Evolutionary conservation across 37 sponge, comb jelly and placozoan genomes (phyloP).

Genomic region (Oscarella lobularis): DNA sequence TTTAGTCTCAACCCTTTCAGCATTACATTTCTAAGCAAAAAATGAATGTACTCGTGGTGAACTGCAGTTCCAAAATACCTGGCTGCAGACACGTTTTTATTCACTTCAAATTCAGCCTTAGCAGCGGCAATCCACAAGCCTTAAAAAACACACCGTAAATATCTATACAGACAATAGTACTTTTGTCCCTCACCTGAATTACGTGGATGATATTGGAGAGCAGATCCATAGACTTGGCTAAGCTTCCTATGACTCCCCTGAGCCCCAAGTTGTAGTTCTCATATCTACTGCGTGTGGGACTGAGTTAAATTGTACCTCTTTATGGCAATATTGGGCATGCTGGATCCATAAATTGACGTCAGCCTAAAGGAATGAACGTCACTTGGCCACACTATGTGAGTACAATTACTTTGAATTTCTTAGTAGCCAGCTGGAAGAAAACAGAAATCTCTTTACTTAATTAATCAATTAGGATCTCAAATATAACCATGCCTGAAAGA

Average conservation of each 20-base stretch:
- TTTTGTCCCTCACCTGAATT: constrained; percentile 19
- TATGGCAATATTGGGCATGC: constrained; percentile 45
- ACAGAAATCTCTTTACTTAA: background rate
- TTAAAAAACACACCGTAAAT: background rate
- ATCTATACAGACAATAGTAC: background rate
- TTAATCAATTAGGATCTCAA: background rate
- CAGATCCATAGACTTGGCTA: constrained; percentile 36
- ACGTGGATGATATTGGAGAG: constrained; percentile 43
- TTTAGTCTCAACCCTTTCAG: constrained; percentile 63
- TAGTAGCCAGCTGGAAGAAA: constrained; percentile 35
- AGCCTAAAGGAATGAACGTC: constrained; percentile 12
- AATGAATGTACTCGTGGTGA: background rate
- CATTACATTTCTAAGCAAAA: constrained; percentile 22
- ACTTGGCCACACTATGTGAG: background rate
- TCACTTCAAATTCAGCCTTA: constrained; percentile 58
- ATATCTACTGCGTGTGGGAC: background rate
- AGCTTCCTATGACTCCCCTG: constrained; percentile 24
- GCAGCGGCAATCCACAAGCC: constrained; percentile 81
- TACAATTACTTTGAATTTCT: constrained; percentile 53
- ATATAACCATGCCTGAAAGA: constrained; percentile 31
- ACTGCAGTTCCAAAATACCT: constrained; percentile 11
- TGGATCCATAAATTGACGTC: constrained; percentile 69
- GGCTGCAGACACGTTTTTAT: constrained; percentile 39
- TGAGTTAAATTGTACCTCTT: constrained; percentile 14
- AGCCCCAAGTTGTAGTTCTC: background rate